Evolutionary conservation across 1,140 invertebrate species (phyloP).

Genomic region (Venustaconcha ellipsiformis): DNA sequence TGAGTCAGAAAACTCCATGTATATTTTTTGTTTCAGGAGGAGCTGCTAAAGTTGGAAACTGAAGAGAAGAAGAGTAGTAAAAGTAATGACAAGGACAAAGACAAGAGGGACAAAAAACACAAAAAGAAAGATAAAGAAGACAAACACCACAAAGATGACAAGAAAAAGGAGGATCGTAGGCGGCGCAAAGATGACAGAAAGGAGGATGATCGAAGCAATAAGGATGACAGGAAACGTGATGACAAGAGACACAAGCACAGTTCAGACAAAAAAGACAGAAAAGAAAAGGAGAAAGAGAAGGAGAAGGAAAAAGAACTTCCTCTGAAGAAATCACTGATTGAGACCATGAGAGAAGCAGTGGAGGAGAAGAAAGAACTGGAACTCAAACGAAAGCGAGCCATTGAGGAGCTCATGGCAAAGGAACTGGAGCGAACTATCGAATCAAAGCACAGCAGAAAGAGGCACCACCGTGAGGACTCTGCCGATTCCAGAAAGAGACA

Average conservation of each 20-base stretch:
- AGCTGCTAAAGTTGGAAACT: slow-evolving; percentile 28
- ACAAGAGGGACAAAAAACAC: slow-evolving; percentile 30
- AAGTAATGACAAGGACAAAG: slow-evolving; percentile 61
- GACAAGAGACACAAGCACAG: slow-evolving; percentile 21
- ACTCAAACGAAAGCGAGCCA: slow-evolving; percentile 25
- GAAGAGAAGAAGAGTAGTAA: slow-evolving; percentile 24
- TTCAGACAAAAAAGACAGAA: slow-evolving; percentile 8
- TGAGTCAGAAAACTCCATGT: too few species aligned
- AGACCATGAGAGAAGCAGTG: slow-evolving; percentile 3
- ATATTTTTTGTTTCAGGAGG: slow-evolving; percentile 3
- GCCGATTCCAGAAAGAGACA: not conserved
- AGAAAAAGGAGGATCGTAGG: slow-evolving; percentile 37
- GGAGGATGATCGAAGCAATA: slow-evolving; percentile 27
- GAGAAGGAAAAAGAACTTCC: slow-evolving; percentile 27
- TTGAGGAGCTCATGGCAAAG: slow-evolving; percentile 26
- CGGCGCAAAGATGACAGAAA: slow-evolving; percentile 13
- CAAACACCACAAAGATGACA: slow-evolving; percentile 60
- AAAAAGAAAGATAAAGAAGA: slow-evolving; percentile 66
- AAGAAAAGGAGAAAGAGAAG: slow-evolving; percentile 10
- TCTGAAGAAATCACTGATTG: slow-evolving; percentile 24
- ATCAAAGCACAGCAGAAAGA: not conserved
- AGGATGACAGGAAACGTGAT: slow-evolving; percentile 8
- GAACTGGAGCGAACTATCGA: slow-evolving; percentile 22
- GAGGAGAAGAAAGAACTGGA: slow-evolving; percentile 16
- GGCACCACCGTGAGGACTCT: not conserved